Evolutionary conservation across 2,113 vertebrate species (phyloP).

Genomic region (Cardinalis cardinalis): DNA sequence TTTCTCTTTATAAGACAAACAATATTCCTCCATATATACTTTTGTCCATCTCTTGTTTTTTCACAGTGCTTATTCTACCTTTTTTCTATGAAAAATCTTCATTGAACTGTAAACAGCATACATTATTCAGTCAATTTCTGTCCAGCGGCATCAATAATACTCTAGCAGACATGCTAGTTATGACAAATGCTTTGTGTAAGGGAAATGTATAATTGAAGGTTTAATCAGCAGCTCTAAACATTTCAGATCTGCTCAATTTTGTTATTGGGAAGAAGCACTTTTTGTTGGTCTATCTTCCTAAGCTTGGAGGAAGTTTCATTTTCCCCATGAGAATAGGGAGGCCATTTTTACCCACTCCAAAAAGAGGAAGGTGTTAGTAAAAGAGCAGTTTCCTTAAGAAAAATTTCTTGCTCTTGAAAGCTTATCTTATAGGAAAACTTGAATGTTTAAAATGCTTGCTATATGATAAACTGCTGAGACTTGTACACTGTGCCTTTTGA

Average conservation of each 20-base stretch:
- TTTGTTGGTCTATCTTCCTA: slow-evolving; percentile 52
- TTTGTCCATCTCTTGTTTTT: background rate
- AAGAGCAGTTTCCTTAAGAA: slow-evolving; percentile 44
- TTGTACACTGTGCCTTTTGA: background rate
- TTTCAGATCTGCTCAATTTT: slow-evolving; percentile 65
- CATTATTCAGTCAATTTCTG: slow-evolving; percentile 74
- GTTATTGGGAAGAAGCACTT: slow-evolving; percentile 60
- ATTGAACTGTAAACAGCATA: slow-evolving; percentile 72
- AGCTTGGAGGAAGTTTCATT: slow-evolving; percentile 34
- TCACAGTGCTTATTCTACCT: slow-evolving; percentile 33
- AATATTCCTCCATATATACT: background rate
- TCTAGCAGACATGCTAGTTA: slow-evolving; percentile 64
- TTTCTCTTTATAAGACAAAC: background rate
- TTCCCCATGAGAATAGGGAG: slow-evolving; percentile 54
- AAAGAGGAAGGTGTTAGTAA: slow-evolving; percentile 39
- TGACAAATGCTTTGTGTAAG: slow-evolving; percentile 72
- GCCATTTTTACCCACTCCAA: slow-evolving; percentile 47
- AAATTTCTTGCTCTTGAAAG: slow-evolving; percentile 52
- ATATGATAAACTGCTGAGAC: background rate
- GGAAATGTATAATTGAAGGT: slow-evolving; percentile 64
- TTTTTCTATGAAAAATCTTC: slow-evolving; percentile 62
- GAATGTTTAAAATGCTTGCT: slow-evolving; percentile 25
- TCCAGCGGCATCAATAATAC: slow-evolving; percentile 68
- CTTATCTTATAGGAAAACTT: background rate
- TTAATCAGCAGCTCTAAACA: slow-evolving; percentile 71